These are phyloP conservation scores for Ctenosaura bakeri DNA, from an alignment of 2,797 vertebrate species.

Conservation along the genomic window DNA sequence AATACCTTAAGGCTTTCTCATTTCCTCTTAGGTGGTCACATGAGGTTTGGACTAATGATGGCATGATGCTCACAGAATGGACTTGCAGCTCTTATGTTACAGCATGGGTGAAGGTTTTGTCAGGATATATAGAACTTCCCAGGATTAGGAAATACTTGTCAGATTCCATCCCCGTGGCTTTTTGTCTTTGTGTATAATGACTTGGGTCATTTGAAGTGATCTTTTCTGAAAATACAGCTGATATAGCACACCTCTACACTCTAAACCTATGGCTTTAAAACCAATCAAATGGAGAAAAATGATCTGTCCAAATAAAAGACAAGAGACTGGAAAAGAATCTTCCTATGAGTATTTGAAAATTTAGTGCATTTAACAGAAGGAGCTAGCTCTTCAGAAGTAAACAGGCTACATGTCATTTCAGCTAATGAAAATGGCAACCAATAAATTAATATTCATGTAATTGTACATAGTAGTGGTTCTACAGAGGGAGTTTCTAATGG, in stretches of 20 bases:
- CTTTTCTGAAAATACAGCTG: not conserved
- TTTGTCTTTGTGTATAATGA: not conserved
- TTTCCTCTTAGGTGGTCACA: not conserved
- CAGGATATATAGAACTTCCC: not conserved
- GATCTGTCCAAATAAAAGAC: not conserved
- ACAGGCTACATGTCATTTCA: conserved; percentile 23
- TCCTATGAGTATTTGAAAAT: conserved; percentile 20
- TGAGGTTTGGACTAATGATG: not conserved
- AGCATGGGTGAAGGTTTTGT: not conserved
- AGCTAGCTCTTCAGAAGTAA: conserved; percentile 8
- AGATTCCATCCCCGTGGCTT: not conserved
- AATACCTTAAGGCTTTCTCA: not conserved
- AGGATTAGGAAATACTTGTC: not conserved
- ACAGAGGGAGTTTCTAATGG: conserved; percentile 4
- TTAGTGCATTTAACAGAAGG: not conserved
- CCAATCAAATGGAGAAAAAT: not conserved
- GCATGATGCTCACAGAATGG: not conserved
- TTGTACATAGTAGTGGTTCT: conserved; percentile 48
- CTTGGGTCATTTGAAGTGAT: not conserved
- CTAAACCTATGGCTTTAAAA: not conserved
- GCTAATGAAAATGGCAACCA: conserved; percentile 29
- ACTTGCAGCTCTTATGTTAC: not conserved
- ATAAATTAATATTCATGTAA: conserved; percentile 47
- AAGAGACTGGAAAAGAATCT: not conserved
- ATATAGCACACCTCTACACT: not conserved